Evolutionary conservation across 1,140 invertebrate genomes (phyloP), one percentile per base, ranked within the genome.

Genomic region (Pseudomyrmex cubaensis): DNA sequence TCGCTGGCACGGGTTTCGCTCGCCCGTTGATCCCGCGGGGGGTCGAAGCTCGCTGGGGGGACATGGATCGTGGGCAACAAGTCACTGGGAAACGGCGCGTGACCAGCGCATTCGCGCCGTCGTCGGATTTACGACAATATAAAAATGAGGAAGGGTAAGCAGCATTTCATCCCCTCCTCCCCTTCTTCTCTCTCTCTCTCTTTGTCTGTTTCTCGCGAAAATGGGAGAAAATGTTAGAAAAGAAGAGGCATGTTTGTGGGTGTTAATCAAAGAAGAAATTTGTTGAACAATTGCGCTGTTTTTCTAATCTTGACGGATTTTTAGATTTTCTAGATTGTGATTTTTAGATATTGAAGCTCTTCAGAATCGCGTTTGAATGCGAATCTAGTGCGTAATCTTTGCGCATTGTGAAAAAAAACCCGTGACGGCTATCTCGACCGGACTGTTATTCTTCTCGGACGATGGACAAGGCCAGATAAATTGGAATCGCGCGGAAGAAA

Each of bases 51-150:
- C 59, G 66, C 64, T 57, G 48, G 59, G 52, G 86, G 86, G 89
- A 90, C 82, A 90, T 57, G 89, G 87, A 83, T 90, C 74, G 80
- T 86, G 85, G 89, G 89, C 89, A 90, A 90, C 89, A 90, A 90
- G 89, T 90, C 89, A 90, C 63, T 82, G 87, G 85, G 89, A 90
- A 90, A 90, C 89, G 89, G 78, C 83, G 84, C 86, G 89, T 90
- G 83, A 88, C 86, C 84, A 57, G 25, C 64, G 66, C 83, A 62
- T 83, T 87, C 82, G 52, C 64, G 57, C 75, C 57, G 73, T 66
- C 70, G 72, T 66, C 70, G 72, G 86, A 86, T 86, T 87, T 85
- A 86, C 86, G 89, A 77, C 74, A 56, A 87, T 77, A 35, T 35
- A 86, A 88, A 88, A 85, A 88, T 87, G 75, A 86, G 59, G 20